Evolutionary conservation across 2,797 vertebrate genomes (phyloP), one percentile per base, ranked within the genome.

Genomic region (Gymnopithys bicolor): DNA sequence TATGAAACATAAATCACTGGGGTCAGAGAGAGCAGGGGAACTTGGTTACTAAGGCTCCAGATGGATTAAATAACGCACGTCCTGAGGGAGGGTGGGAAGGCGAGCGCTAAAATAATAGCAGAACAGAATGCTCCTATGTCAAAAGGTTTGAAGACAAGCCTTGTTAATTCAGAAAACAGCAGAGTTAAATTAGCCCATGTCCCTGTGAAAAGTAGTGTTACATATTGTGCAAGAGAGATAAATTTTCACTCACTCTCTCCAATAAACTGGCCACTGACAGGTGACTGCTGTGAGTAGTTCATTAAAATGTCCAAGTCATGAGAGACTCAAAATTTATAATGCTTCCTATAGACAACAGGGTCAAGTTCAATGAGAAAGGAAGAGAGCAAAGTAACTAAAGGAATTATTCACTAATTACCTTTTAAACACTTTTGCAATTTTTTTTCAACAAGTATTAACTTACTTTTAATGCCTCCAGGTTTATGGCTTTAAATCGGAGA

Each of bases 291-390:
- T 95, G 97, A 84, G 64, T 75, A 94, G 95, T 97, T 98, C 98
- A 98, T 97, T 98, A 98, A 98, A 97, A 97, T 94, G 97, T 98
- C 97, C 93, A 89, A 82, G 96, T 96, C 97, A 93, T 85, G 94
- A 96, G 97, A 97, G 96, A 98, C 89, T 97, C 96, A 97, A 97
- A 98, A 98, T 98, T 98, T 98, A 98, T 98, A 97, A 97, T 85
- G 75, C 95, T 97, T 97, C 97, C 96, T 96, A 84, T 70, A 94
- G 96, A 97, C 93, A 95, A 93, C 37, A 93, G 85, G 98, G 97
- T 97, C 97, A 97, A 97, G 96, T 96, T 97, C 97, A 97, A 97
- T 91, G 89, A 96, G 95, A 94, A 96, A 94, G 93, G 82, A 96
- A 95, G 93, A 89, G 53, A 87, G 93, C 33, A 88, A 88, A 96